phyloP scores from a whole-genome alignment of 1,140 invertebrate genomes.

The Trachymyrmex septentrionalis region DNA sequence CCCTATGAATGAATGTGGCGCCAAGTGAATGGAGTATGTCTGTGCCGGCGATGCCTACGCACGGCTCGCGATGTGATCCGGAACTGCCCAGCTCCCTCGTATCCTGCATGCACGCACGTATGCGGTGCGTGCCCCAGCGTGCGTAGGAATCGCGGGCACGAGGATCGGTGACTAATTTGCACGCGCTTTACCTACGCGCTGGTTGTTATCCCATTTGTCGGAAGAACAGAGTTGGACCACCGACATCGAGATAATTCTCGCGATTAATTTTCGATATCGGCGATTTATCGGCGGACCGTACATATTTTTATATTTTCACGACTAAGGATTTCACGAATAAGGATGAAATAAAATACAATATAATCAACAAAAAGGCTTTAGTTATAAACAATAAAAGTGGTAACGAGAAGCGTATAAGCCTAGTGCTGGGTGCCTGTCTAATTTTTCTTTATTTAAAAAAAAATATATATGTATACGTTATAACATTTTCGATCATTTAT shows the following conservation, averaged over 20 bases:
- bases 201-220: conserved; percentile 62
- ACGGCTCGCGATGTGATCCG: conserved; percentile 63
- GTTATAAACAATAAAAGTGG: too few species aligned
- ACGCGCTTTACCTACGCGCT: conserved; percentile 62
- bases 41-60: conserved; percentile 82
- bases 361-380: too few species aligned
- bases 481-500: too few species aligned
- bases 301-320: not conserved
- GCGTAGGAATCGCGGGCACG: conserved; percentile 53
- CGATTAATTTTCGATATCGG: conserved; percentile 22
- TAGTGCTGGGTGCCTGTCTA: too few species aligned
- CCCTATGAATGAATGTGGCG: conserved; percentile 86
- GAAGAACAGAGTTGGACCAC: conserved; percentile 33
- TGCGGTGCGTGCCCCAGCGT: not conserved
- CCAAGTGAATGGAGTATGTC: conserved; percentile 86
- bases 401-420: too few species aligned
- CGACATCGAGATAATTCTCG: conserved; percentile 54
- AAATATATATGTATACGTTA: too few species aligned
- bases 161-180: conserved; percentile 82
- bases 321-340: too few species aligned
- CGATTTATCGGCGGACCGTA: not conserved
- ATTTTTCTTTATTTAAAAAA: too few species aligned
- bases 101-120: conserved; percentile 17
- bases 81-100: conserved; percentile 32
- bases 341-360: not conserved